Conservation (phyloP, 64 coral and sea anemone species). For the Montipora capricornis region DNA sequence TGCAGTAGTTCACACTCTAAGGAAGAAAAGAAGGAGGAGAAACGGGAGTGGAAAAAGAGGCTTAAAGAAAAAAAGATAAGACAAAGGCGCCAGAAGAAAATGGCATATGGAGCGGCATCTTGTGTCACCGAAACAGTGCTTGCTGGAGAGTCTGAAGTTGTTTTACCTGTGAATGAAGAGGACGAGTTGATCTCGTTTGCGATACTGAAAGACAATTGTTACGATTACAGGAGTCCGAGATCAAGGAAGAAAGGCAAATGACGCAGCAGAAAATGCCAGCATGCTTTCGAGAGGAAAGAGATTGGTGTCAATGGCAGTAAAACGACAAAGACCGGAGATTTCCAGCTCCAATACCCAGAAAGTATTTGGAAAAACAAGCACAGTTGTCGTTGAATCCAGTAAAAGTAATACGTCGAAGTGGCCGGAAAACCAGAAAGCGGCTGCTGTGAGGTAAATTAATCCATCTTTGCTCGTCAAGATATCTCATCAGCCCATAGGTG, state of each 20-base stretch:
- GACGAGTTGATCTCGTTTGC: neutral
- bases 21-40: neutral
- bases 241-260: neutral
- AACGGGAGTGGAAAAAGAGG: neutral
- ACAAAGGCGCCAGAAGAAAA: neutral
- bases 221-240: neutral
- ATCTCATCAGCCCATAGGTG: neutral
- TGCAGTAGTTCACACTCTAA: neutral
- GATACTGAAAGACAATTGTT: neutral
- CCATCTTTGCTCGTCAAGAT: neutral
- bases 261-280: neutral
- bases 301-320: neutral
- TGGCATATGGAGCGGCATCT: neutral
- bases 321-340: neutral
- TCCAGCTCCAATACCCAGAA: neutral
- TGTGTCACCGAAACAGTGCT: neutral
- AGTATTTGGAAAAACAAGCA: neutral
- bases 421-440: neutral
- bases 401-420: neutral
- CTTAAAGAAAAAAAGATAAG: neutral
- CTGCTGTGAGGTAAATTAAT: neutral
- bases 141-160: neutral
- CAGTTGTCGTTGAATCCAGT: neutral
- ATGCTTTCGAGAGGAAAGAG: neutral
- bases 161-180: neutral